These are phyloP conservation scores for Brachyalestes nurse DNA, from an alignment of 2,797 vertebrate species.

Conservation along the genomic window DNA sequence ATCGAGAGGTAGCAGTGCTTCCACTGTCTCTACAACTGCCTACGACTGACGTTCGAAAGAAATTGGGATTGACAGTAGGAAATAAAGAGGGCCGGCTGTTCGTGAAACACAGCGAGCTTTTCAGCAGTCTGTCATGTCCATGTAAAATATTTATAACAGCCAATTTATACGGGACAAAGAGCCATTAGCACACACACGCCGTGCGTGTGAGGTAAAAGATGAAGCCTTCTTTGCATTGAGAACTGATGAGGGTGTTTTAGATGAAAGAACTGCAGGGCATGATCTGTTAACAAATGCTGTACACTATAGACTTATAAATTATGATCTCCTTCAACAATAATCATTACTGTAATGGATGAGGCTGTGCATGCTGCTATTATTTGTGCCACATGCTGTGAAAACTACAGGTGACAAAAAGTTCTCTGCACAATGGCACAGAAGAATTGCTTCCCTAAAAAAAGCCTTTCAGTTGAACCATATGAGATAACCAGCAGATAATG, in stretches of 20 bases:
- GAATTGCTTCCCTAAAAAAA: not conserved
- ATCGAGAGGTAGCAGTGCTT: conserved; percentile 66
- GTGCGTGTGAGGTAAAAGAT: conserved; percentile 23
- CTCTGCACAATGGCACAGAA: not conserved
- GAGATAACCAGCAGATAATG: too few species aligned
- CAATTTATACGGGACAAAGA: conserved; percentile 32
- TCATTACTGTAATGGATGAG: not conserved
- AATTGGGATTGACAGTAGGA: conserved; percentile 72
- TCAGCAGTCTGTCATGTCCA: conserved; percentile 55
- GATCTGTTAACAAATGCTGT: conserved; percentile 27
- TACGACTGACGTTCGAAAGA: conserved; percentile 67
- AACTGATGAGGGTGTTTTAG: conserved; percentile 42
- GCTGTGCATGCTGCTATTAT: not conserved
- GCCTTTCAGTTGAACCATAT: not conserved
- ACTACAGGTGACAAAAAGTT: not conserved
- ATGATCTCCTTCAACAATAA: not conserved
- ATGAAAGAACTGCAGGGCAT: conserved; percentile 42
- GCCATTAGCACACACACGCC: conserved; percentile 11
- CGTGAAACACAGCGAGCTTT: conserved; percentile 25
- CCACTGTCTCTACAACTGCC: conserved; percentile 65
- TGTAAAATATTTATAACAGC: conserved; percentile 42
- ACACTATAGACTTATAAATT: not conserved
- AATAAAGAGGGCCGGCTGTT: conserved; percentile 9
- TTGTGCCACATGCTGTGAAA: not conserved
- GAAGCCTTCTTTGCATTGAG: conserved; percentile 26